Conservation (phyloP, 1,140 invertebrate species). For the Hylaeus volcanicus region DNA sequence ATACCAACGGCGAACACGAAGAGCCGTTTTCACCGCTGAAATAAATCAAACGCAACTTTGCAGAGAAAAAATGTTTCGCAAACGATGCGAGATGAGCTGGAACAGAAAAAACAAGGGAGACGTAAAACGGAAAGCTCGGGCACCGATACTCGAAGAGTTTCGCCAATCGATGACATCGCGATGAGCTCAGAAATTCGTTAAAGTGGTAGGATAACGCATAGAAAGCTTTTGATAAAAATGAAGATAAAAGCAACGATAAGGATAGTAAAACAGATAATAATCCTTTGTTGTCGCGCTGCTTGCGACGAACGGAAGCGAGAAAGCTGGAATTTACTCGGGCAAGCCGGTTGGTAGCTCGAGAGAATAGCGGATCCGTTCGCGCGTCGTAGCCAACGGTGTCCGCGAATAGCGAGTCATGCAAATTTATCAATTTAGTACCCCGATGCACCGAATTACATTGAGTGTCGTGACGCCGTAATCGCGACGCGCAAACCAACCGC, state of each 20-base stretch:
- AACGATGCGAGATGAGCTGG: too few relatives aligned
- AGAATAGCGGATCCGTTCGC: background rate
- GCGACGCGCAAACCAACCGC: background rate
- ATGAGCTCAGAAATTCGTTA: background rate
- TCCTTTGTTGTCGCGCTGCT: background rate
- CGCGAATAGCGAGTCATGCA: slow-evolving; percentile 71
- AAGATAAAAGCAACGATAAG: background rate
- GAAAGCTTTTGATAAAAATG: background rate
- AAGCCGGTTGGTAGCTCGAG: background rate
- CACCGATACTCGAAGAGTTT: background rate
- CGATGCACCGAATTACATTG: slow-evolving; percentile 70
- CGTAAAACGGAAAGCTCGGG: too few relatives aligned
- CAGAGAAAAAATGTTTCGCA: too few relatives aligned
- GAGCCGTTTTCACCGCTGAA: background rate
- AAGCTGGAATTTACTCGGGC: background rate
- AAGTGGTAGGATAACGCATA: background rate
- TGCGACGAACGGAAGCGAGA: background rate
- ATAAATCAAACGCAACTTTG: too few relatives aligned
- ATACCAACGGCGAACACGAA: background rate
- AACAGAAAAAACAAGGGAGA: too few relatives aligned
- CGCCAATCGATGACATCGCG: background rate
- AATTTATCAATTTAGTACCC: slow-evolving; percentile 78
- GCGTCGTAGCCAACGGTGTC: slow-evolving; percentile 8
- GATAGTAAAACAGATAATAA: background rate
- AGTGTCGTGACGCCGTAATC: slow-evolving; percentile 64